Base-by-base conservation (phyloP, 2,113 vertebrate genomes). In the Odocoileus hemionus region DNA sequence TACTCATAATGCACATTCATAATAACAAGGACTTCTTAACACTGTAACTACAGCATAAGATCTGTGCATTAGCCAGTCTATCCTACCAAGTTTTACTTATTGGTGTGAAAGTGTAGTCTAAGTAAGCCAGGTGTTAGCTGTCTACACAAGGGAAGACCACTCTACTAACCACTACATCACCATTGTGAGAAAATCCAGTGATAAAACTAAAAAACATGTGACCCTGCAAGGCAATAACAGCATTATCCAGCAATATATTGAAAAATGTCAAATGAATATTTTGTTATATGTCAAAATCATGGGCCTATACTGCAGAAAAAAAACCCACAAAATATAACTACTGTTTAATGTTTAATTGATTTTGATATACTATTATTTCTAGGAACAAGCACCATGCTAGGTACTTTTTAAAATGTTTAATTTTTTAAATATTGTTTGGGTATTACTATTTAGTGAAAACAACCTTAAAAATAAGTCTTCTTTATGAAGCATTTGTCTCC, bases 1-100 rank as follows among this genome's bases (percentile, higher is more conserved):
- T 98, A 98, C 98, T 99, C 98, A 98, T 99, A 99, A 99, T 99
- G 98, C 98, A 99, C 99, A 99, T 99, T 99, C 98, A 99, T 98
- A 98, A 99, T 97, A 98, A 98, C 98, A 98, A 99, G 98, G 98
- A 98, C 98, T 99, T 99, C 98, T 99, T 98, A 98, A 98, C 98
- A 98, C 97, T 98, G 79, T 98, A 99, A 98, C 96, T 97, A 85
- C 97, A 98, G 98, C 97, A 96, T 91, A 98, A 98, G 98, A 98
- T 98, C 98, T 98, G 97, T 98, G 98, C 97, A 97, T 98, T 98
- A 98, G 97, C 98, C 94, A 98, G 98, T 99, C 97, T 95, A 97
- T 98, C 97, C 97, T 97, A 98, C 97, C 93, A 98, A 98, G 97
- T 98, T 98, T 98, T 98, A 97, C 97, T 97, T 98, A 98, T 36